Evolutionary conservation across 2,113 vertebrate genomes (phyloP).

Genomic region (Planiliza haematocheilus): DNA sequence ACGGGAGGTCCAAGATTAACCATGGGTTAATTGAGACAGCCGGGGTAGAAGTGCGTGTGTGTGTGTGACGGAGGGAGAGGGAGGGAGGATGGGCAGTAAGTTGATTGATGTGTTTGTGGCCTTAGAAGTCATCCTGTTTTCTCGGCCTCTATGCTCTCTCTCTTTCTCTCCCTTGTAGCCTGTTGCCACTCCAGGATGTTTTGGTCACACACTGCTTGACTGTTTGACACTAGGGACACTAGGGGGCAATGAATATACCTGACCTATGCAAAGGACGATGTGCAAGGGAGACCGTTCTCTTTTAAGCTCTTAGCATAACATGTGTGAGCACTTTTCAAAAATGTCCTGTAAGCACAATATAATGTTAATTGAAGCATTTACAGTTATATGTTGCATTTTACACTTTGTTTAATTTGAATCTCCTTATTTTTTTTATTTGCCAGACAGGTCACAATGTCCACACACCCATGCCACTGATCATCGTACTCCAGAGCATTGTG

Average conservation of each 20-base stretch:
- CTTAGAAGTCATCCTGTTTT: conserved; percentile 82
- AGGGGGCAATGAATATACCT: conserved; percentile 59
- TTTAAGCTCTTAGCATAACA: background rate
- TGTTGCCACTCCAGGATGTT: conserved; percentile 70
- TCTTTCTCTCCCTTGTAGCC: conserved; percentile 40
- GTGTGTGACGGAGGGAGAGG: conserved; percentile 50
- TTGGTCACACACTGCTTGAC: conserved; percentile 71
- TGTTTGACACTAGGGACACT: conserved; percentile 77
- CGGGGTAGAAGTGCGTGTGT: conserved; percentile 70
- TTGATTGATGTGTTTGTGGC: conserved; percentile 86
- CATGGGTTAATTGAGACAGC: conserved; percentile 91
- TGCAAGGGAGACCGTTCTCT: background rate
- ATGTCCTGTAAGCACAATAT: too few species aligned
- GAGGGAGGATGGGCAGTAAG: conserved; percentile 69
- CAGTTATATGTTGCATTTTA: background rate
- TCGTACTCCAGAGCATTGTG: conserved; percentile 35
- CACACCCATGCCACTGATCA: conserved; percentile 10
- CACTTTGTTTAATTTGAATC: background rate
- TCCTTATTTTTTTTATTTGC: conserved; percentile 3
- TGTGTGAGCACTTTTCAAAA: too few species aligned
- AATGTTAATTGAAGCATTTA: background rate
- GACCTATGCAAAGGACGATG: conserved; percentile 11
- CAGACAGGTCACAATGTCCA: conserved; percentile 1
- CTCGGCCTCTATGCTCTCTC: conserved; percentile 63
- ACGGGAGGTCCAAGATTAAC: conserved; percentile 89